phyloP scores from a whole-genome alignment of 64 coral and sea anemone genomes.

The Astreopora myriophthalma region DNA sequence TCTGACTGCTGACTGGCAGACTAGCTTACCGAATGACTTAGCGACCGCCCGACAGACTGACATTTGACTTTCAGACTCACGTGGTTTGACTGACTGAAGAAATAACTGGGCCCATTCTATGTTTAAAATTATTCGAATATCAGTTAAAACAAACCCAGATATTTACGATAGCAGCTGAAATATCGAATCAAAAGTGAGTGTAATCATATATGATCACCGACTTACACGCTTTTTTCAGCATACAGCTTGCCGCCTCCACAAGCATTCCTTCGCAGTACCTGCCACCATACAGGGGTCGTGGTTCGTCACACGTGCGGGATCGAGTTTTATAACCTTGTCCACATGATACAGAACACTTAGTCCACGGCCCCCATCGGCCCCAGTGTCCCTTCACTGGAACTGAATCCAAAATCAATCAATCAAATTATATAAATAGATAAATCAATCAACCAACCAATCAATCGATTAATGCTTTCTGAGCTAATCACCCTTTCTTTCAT shows the following conservation, averaged over 20 bases:
- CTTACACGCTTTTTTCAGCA: conserved; percentile 12
- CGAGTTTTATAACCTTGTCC: conserved; percentile 3
- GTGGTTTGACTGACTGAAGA: too few species aligned
- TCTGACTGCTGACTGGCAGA: too few species aligned
- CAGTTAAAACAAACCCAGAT: too few species aligned
- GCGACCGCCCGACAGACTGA: too few species aligned
- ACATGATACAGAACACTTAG: conserved; percentile 6
- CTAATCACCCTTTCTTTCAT: too few species aligned
- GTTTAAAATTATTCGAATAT: too few species aligned
- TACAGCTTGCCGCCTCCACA: neutral
- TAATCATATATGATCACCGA: neutral
- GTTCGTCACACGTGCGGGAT: conserved; percentile 16
- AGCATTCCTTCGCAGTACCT: conserved; percentile 8
- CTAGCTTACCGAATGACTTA: too few species aligned
- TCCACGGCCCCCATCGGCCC: conserved; percentile 45
- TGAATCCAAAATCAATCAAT: neutral
- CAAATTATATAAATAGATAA: too few species aligned
- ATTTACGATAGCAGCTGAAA: too few species aligned
- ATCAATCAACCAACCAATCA: neutral
- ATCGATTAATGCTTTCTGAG: neutral
- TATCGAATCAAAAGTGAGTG: too few species aligned
- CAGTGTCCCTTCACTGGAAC: conserved; percentile 35
- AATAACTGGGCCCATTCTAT: too few species aligned
- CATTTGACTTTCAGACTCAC: too few species aligned
- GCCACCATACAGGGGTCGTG: conserved; percentile 6